Conservation (phyloP, 2,113 vertebrate species). For the Salvelinus namaycush region DNA sequence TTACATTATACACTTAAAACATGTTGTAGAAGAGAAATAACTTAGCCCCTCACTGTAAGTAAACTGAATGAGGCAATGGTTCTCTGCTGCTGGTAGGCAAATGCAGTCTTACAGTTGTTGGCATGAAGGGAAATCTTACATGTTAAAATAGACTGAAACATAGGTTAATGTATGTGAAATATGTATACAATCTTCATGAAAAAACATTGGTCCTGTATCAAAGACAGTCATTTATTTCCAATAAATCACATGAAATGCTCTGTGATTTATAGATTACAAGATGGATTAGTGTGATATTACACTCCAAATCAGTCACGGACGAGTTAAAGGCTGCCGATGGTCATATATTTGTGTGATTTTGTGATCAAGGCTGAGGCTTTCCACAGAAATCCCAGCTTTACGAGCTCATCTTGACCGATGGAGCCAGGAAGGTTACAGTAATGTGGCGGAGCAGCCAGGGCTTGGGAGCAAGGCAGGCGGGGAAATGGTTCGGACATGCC, state of each 20-base stretch:
- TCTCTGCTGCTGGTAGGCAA: no score
- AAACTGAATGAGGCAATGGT: no score
- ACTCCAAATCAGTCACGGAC: background rate
- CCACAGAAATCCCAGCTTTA: background rate
- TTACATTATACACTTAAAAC: background rate
- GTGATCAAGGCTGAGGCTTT: background rate
- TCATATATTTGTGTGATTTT: no score
- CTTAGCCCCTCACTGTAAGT: no score
- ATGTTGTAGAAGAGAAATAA: background rate
- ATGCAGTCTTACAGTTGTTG: no score
- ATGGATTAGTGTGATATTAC: background rate
- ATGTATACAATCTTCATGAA: no score
- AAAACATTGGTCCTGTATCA: background rate
- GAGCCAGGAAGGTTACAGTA: background rate
- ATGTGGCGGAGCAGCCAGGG: background rate
- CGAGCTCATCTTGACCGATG: background rate
- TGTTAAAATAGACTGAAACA: no score
- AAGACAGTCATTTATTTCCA: background rate
- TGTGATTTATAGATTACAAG: background rate
- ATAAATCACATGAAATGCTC: background rate
- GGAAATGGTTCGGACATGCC: constrained; percentile 1
- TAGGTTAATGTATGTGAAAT: no score
- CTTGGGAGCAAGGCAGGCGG: background rate
- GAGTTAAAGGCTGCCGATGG: background rate
- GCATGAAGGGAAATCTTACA: no score